These are phyloP conservation scores for Cylas formicarius DNA, from an alignment of 1,140 invertebrate species.

Conservation along the genomic window DNA sequence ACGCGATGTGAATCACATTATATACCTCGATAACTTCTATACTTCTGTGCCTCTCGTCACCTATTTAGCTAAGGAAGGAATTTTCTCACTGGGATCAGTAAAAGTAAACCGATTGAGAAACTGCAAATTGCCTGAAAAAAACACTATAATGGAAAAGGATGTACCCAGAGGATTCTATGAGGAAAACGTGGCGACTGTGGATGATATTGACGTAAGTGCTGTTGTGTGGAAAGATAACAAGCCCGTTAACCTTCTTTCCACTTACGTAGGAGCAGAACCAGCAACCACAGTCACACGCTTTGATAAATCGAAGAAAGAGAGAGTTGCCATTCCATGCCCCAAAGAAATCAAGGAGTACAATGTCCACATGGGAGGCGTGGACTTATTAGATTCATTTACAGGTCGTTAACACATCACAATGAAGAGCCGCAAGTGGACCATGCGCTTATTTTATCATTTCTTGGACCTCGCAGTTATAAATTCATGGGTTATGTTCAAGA, in stretches of 20 bases:
- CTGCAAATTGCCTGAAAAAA: slow-evolving; percentile 22
- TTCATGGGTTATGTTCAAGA: slow-evolving; percentile 25
- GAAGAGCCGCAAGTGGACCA: slow-evolving; percentile 36
- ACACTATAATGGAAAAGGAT: slow-evolving; percentile 6
- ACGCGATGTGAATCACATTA: slow-evolving; percentile 20
- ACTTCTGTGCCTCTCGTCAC: slow-evolving; percentile 19
- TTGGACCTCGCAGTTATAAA: slow-evolving; percentile 28
- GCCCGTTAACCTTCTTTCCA: slow-evolving; percentile 15
- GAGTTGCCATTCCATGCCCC: slow-evolving; percentile 14
- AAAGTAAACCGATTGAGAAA: slow-evolving; percentile 25
- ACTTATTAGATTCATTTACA: slow-evolving; percentile 43
- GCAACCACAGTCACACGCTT: slow-evolving; percentile 11
- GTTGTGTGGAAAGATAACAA: slow-evolving; percentile 25
- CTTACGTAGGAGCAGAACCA: slow-evolving; percentile 14
- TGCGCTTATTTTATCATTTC: slow-evolving; percentile 33
- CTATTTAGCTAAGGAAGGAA: slow-evolving; percentile 23
- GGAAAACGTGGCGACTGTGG: slow-evolving; percentile 6
- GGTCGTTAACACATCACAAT: slow-evolving; percentile 41
- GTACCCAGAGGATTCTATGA: background rate
- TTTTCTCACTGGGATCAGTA: slow-evolving; percentile 23
- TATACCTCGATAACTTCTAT: slow-evolving; percentile 25
- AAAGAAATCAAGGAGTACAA: slow-evolving; percentile 13
- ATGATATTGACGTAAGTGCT: slow-evolving; percentile 16
- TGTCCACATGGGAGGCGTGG: slow-evolving; percentile 28
- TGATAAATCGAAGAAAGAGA: slow-evolving; percentile 19